Conservation (phyloP, 2,113 vertebrate genomes). For the Bombycilla garrulus region DNA sequence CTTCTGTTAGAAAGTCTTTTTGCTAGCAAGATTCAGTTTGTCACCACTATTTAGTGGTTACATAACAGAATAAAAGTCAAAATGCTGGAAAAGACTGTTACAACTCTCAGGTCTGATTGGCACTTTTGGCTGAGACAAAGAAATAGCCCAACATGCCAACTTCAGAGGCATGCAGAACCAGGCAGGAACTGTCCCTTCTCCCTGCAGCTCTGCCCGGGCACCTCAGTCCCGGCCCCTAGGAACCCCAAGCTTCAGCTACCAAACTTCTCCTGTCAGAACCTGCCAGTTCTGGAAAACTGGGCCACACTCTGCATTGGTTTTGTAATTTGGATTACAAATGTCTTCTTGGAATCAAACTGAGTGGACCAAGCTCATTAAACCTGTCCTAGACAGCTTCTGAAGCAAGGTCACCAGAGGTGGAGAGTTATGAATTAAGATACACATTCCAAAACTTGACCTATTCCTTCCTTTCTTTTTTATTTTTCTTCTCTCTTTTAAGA, state of each 20-base stretch:
- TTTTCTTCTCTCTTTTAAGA: neutral
- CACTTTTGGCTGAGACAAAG: neutral
- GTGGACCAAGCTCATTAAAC: neutral
- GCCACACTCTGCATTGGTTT: neutral
- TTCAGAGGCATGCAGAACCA: neutral
- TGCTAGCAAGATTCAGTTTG: neutral
- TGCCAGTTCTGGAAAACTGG: neutral
- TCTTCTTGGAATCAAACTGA: neutral
- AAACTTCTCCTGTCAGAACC: neutral
- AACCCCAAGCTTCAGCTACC: neutral
- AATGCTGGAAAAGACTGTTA: neutral
- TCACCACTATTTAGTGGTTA: neutral
- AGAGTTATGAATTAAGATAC: neutral
- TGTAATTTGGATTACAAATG: neutral
- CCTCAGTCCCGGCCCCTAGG: neutral
- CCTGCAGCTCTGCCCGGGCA: neutral
- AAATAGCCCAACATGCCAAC: neutral
- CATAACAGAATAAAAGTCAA: neutral
- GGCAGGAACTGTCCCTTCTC: neutral
- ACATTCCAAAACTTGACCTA: neutral
- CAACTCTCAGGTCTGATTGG: neutral
- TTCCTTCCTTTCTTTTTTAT: neutral
- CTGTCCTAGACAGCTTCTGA: neutral
- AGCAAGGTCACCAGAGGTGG: neutral
- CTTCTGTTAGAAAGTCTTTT: neutral